Base-by-base conservation (phyloP, 1,140 invertebrate genomes). In the Drosophila albomicans region DNA sequence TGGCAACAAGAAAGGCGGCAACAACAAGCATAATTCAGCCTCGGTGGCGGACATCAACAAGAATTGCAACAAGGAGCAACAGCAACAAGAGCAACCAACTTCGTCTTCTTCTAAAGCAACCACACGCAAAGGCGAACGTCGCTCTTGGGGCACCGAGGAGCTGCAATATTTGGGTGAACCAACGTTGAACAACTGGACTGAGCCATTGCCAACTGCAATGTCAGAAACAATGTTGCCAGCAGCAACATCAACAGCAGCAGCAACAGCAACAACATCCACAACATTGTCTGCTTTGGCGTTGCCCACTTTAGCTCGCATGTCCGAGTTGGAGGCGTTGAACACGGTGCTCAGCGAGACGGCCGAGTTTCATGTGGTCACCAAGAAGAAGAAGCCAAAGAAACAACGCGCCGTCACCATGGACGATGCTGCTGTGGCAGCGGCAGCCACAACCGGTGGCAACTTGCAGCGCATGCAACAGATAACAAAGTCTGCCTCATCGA, bases 321-420 rank as follows among this genome's bases (percentile, higher is more conserved):
- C 85, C 13, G 85, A 89, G 43, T 46, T 89, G 69, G 86, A 90
- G 11, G 86, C 86, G 0, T 45, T 89, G 1, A 89, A 89, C 3
- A 85, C 91, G 7, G 77, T 91, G 48, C 71, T 91, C 13, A 76
- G 91, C n/a, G 93, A 94, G 77, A 92, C 92, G 6, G 92, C 93
- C 1, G 95, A 96, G 51, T 96, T 96, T 82, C 93, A 95, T 75
- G 94, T 95, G 30, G 95, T 96, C 11, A 95, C 95, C 1, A 96
- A 96, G 70, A 95, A 95, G 85, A 95, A 95, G 81, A 95, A 95
- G 71, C 94, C 94, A 78, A 96, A 96, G 92, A 95, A 96, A 79
- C 94, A 94, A 25, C 93, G 94, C 1, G 93, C 92, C 5, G 93
- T 92, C 10, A 79, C 84, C 32, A 91, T 75, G 84, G 93, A 91